Base-by-base conservation (phyloP, 2,888 invertebrate species). In the Meteorus colon region DNA sequence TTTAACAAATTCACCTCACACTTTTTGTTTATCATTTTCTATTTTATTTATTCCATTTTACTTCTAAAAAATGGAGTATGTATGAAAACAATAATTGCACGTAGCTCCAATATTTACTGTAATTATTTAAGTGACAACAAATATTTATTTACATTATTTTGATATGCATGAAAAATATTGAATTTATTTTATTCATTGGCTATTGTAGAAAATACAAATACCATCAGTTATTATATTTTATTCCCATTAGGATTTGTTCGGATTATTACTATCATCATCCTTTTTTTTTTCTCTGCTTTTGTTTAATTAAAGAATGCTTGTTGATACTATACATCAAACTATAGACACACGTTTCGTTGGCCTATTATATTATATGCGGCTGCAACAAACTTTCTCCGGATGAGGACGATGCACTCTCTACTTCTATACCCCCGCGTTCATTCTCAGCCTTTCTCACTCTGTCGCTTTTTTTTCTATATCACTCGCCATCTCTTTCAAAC, bases 401-500 rank as follows among this genome's bases (percentile, higher is more conserved):
- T 79, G 89, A 87, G 89, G 88, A 89, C 89, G 88, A 89, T 89
- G 89, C 88, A 88, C 88, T 84, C 88, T 82, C 81, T 81, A 80
- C 82, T 81, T 81, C 81, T 78, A 73, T 51, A 45, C 62, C 76
- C 73, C 68, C 63, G 45, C n/a, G 48, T 51, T 65, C 19, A 24
- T 16, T 41, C 34, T 8, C 41, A 41, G 12, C 12, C 41, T 48
- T 48, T 65, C 12, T 41, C 60, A 55, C 66, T 34, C 65, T 27
- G 41, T 37, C 24, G 41, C 62, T 41, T 29, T 41, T 48, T 34
- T 45, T 24, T 51, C 62, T 31, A 72, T 34, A 45, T 31, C 45
- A 14, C 31, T 60, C n/a, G 31, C 59, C 45, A 72, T 31, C 59
- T 37, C 60, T 59, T 37, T 4, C n/a, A 34, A 24, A 34, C 27